Base-by-base conservation (phyloP, 2,113 vertebrate species). In the Amazona guildingii region DNA sequence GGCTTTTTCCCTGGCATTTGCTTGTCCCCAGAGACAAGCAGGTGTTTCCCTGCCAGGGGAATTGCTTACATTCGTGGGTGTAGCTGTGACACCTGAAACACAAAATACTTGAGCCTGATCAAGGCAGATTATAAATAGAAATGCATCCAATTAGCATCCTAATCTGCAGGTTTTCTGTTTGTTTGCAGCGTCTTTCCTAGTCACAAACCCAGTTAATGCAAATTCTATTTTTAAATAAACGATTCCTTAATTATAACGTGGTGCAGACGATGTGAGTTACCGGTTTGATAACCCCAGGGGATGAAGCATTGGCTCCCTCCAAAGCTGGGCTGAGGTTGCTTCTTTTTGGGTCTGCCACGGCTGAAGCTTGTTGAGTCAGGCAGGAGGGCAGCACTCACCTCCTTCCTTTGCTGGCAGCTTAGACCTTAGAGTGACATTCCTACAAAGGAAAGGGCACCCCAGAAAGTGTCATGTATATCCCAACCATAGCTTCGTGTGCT, bases 41-140 rank as follows among this genome's bases (percentile, higher is more conserved):
- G 96, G 97, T 97, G 96, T 96, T 97, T 94, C 95, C 96, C 80
- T 88, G 82, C 82, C 85, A 13, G 74, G 94, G 82, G 77, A 90
- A 81, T 87, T 64, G 92, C 93, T 96, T 54, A 46, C 78, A 61
- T 89, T 78, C 49, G 18, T 94, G 96, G 95, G 94, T 81, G 75
- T 88, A 95, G 83, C 95, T 35, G 85, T 74, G 89, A 55, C 96
- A 97, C 97, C 97, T 97, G 97, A 97, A 90, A 68, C 51, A 86
- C 93, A 89, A 96, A 95, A 80, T 41, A 35, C 94, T 96, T 83
- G 41, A 57, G 88, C 85, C 85, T 93, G 85, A 94, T 96, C 93
- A 95, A 88, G 76, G 94, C 91, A 57, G 86, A 49, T 89, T 97
- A 97, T 96, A 97, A 97, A 97, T 97, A 97, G 97, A 93, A 94